Evolutionary conservation across 2,113 vertebrate species (phyloP).

Genomic region (Mixornis gularis): DNA sequence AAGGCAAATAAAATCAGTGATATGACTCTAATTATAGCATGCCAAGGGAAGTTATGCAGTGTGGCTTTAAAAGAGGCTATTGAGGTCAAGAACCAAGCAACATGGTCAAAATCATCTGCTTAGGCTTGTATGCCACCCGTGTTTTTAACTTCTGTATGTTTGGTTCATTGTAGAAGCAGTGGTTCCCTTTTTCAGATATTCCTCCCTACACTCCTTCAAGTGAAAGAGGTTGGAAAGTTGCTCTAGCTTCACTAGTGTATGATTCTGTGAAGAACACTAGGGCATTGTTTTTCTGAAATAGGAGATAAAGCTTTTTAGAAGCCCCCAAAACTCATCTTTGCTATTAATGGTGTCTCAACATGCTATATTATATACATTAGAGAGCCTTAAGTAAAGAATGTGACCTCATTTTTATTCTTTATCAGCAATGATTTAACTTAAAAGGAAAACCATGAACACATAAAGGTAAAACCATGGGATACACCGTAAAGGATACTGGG

Average conservation of each 20-base stretch:
- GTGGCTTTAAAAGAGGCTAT: not conserved
- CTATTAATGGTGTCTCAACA: not conserved
- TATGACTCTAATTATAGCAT: not conserved
- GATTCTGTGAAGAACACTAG: not conserved
- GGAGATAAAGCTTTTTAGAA: not conserved
- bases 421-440: not conserved
- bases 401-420: not conserved
- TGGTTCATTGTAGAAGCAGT: not conserved
- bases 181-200: not conserved
- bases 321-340: not conserved
- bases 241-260: not conserved
- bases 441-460: not conserved
- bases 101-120: not conserved
- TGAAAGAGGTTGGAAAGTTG: not conserved
- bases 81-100: not conserved
- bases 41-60: not conserved
- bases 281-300: not conserved
- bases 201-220: not conserved
- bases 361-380: not conserved
- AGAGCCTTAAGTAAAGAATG: not conserved
- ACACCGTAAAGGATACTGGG: conserved; percentile 88
- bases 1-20: not conserved
- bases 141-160: not conserved
- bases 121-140: not conserved
- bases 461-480: not conserved